These are phyloP conservation scores for Lycophotia porphyrea DNA, from an alignment of 2,888 invertebrate genomes.

Conservation along the genomic window DNA sequence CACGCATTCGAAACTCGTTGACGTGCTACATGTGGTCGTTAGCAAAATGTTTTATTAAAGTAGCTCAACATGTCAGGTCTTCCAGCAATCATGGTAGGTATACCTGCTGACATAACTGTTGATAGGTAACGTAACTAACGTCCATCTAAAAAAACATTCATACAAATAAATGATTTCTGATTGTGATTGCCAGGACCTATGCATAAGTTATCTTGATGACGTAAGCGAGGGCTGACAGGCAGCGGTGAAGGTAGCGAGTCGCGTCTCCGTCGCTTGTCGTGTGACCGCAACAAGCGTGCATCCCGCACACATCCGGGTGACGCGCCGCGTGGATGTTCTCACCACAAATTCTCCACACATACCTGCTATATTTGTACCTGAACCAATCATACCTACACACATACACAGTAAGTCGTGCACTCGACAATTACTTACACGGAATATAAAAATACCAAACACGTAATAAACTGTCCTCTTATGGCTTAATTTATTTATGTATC, in stretches of 20 bases:
- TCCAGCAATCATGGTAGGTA: neutral
- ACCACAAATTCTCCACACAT: constrained; percentile 75
- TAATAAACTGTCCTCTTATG: constrained; percentile 60
- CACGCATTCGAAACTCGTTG: neutral
- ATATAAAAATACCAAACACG: constrained; percentile 66
- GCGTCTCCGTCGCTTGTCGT: constrained; percentile 55
- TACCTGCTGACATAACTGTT: neutral
- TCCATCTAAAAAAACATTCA: neutral
- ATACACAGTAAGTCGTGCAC: constrained; percentile 61
- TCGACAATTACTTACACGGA: constrained; percentile 72
- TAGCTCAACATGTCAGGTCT: neutral
- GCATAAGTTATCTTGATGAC: constrained; percentile 20
- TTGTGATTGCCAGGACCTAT: constrained; percentile 5
- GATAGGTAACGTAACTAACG: neutral
- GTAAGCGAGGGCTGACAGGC: constrained; percentile 23
- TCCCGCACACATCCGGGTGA: constrained; percentile 66
- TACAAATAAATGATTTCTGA: neutral
- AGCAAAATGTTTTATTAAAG: neutral
- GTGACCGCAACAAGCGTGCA: constrained; percentile 70
- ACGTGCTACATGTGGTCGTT: neutral
- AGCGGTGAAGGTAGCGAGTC: constrained; percentile 33
- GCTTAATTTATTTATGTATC: constrained; percentile 59
- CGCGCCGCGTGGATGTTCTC: constrained; percentile 70
- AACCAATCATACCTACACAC: constrained; percentile 56
- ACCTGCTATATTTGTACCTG: constrained; percentile 69